Conservation (phyloP, 2,797 vertebrate species). For the Sitta carolinensis region DNA sequence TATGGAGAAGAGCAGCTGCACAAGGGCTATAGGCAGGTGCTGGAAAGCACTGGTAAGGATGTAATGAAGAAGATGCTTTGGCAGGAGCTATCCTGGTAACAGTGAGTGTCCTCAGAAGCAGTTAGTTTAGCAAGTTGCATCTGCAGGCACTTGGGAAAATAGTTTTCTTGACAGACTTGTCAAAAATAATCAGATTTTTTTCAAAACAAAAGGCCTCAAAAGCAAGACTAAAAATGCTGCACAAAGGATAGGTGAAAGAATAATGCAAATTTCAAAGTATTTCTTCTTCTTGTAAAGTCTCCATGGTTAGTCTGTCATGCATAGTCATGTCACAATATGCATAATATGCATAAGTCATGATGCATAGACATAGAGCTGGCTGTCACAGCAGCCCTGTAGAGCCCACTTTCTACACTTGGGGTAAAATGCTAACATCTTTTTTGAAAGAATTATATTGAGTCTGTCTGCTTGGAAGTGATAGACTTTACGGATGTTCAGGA, state of each 20-base stretch:
- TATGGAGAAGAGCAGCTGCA: neutral
- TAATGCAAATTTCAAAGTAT: neutral
- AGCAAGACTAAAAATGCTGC: neutral
- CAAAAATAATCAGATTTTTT: neutral
- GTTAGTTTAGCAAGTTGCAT: neutral
- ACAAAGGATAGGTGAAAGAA: neutral
- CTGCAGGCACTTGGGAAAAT: neutral
- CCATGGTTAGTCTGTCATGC: neutral
- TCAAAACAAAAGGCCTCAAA: neutral
- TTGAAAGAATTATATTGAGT: neutral
- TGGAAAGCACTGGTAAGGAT: neutral
- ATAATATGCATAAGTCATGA: slow-evolving; percentile 48
- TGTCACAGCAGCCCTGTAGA: neutral
- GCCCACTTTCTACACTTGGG: neutral
- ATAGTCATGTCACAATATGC: slow-evolving; percentile 44
- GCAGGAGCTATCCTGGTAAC: neutral
- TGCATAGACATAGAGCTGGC: neutral
- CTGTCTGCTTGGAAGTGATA: slow-evolving; percentile 22
- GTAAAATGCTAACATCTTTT: slow-evolving; percentile 3
- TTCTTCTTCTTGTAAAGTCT: neutral
- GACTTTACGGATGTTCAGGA: slow-evolving; percentile 1
- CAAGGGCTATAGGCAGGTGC: neutral
- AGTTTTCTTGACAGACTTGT: neutral
- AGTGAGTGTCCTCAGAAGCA: neutral
- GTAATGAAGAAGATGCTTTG: neutral